These are phyloP conservation scores for Zaprionus davidi DNA, from an alignment of 1,140 invertebrate genomes.

Conservation along the genomic window DNA sequence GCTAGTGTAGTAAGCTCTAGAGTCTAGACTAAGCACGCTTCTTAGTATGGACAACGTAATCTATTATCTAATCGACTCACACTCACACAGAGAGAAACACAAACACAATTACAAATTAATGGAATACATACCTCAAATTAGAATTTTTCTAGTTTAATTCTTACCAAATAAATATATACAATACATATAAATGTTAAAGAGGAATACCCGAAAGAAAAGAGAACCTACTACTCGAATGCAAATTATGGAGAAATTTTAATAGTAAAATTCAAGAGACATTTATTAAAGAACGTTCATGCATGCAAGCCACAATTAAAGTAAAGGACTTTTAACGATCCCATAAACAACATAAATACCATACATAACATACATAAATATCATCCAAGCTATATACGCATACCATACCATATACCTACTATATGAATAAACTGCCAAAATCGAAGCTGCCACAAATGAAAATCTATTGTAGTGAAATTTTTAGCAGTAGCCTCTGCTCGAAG, in stretches of 20 bases:
- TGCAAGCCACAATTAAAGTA: conserved; percentile 51
- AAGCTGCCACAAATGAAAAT: conserved; percentile 62
- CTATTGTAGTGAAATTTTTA: conserved; percentile 58
- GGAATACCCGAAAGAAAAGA: conserved; percentile 40
- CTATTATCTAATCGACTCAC: conserved; percentile 49
- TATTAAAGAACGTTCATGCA: conserved; percentile 69
- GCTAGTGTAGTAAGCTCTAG: conserved; percentile 48
- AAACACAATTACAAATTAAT: conserved; percentile 76
- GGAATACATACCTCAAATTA: conserved; percentile 83
- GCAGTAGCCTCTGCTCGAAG: conserved; percentile 37
- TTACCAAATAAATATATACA: conserved; percentile 64
- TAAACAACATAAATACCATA: conserved; percentile 29
- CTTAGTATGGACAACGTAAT: conserved; percentile 48
- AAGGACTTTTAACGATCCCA: conserved; percentile 56
- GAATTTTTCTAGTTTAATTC: conserved; percentile 83
- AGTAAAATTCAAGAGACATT: conserved; percentile 80
- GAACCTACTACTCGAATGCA: conserved; percentile 58
- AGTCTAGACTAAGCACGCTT: conserved; percentile 71
- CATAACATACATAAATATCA: conserved; percentile 43
- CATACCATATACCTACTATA: conserved; percentile 46
- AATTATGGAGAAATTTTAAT: conserved; percentile 75
- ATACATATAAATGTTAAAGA: conserved; percentile 72
- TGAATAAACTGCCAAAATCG: conserved; percentile 67
- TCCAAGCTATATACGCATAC: conserved; percentile 42
- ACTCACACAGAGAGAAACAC: conserved; percentile 25